Evolutionary conservation across 2,113 vertebrate species (phyloP).

Genomic region (Scalopus aquaticus): DNA sequence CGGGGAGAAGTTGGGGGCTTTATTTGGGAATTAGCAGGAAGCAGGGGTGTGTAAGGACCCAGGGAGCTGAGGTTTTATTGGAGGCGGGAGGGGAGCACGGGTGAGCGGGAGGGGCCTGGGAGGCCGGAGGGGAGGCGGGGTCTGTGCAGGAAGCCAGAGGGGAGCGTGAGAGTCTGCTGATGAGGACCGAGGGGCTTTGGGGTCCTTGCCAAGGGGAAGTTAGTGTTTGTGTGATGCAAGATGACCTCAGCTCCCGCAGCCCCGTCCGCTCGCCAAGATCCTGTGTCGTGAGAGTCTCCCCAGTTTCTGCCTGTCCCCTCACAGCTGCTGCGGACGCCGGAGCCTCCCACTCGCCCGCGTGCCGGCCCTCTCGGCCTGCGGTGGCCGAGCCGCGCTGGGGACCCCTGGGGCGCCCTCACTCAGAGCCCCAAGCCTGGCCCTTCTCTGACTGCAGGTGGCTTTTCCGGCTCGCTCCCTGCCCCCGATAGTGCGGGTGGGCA

Average conservation of each 20-base stretch:
- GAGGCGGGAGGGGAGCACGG: background rate
- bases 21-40: background rate
- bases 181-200: background rate
- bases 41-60: background rate
- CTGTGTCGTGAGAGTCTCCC: background rate
- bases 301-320: background rate
- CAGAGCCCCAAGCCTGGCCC: background rate
- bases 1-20: background rate
- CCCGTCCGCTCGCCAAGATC: background rate
- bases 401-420: background rate
- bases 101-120: background rate
- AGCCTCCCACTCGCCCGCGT: background rate
- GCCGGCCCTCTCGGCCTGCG: background rate
- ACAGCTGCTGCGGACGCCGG: background rate
- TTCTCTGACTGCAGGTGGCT: background rate
- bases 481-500: rapidly evolving
- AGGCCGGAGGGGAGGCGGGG: background rate
- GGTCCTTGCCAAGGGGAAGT: background rate
- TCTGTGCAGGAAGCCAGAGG: background rate
- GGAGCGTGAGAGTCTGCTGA: background rate
- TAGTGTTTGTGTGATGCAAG: background rate
- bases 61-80: background rate
- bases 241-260: background rate
- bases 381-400: rapidly evolving
- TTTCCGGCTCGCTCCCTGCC: background rate